Evolutionary conservation across 2,113 vertebrate species (phyloP).

Genomic region (human (Homo sapiens)): GRCh38 chr4:2913501-2914000

Average conservation of each 20-base stretch:
- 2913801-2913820: rapidly evolving
- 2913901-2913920: background rate
- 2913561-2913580: background rate
- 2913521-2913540: background rate
- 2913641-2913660: background rate
- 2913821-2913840: background rate
- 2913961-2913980: too few species aligned
- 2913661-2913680: background rate
- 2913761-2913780: background rate
- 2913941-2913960: too few species aligned
- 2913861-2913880: background rate
- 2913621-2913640: too few species aligned
- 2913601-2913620: background rate
- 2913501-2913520: too few species aligned
- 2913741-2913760: rapidly evolving
- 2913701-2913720: background rate
- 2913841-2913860: background rate
- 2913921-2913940: too few species aligned
- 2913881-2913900: background rate
- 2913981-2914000: too few species aligned
- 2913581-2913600: too few species aligned
- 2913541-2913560: background rate
- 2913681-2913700: background rate
- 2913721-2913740: rapidly evolving
- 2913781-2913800: background rate